phyloP scores from a whole-genome alignment of 2,888 invertebrate genomes.

The Acronicta aceris region DNA sequence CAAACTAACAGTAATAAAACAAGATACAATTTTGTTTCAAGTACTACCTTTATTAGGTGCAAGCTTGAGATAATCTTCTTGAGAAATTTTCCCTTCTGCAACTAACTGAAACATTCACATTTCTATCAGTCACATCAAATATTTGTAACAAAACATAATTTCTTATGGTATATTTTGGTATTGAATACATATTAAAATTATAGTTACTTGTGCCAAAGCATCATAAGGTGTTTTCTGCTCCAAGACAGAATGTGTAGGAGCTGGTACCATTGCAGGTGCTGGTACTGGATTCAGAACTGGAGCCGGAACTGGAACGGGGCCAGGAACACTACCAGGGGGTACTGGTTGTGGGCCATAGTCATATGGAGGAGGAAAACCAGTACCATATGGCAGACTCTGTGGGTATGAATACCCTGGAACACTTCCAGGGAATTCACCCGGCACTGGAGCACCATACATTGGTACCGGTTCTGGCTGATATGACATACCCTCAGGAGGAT shows the following conservation, averaged over 20 bases:
- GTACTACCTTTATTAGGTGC: conserved; percentile 82
- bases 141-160: neutral
- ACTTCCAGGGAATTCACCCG: conserved; percentile 43
- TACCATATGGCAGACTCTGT: conserved; percentile 61
- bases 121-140: neutral
- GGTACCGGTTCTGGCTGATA: conserved; percentile 36
- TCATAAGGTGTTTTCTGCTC: conserved; percentile 70
- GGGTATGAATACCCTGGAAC: conserved; percentile 48
- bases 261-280: conserved; percentile 60
- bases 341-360: conserved; percentile 63
- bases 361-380: conserved; percentile 63
- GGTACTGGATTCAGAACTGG: conserved; percentile 56
- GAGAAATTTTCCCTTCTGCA: conserved; percentile 83
- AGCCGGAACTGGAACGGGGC: conserved; percentile 59
- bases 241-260: conserved; percentile 38
- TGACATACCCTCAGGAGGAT: conserved; percentile 33
- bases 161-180: no score
- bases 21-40: conserved; percentile 17
- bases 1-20: neutral
- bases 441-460: conserved; percentile 37
- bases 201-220: conserved; percentile 84
- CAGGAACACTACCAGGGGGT: conserved; percentile 51
- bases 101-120: conserved; percentile 82
- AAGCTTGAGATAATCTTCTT: conserved; percentile 83
- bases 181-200: conserved; percentile 23